phyloP scores from a whole-genome alignment of 2,888 invertebrate species.

The Galeruca laticollis region DNA sequence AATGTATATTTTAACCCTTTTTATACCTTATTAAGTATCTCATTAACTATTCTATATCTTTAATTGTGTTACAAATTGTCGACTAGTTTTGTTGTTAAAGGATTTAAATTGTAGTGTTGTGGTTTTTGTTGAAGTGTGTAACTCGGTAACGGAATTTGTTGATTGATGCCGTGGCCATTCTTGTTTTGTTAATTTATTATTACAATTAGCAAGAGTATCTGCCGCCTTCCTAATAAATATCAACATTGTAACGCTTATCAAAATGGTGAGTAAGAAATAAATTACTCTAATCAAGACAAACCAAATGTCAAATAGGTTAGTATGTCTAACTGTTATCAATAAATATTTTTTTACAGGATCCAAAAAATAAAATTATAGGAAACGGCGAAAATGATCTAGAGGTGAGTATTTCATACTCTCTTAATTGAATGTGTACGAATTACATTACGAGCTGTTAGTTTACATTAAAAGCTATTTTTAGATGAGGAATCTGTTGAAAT shows the following conservation, averaged over 20 bases:
- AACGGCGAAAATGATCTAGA: constrained; percentile 72
- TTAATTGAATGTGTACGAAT: constrained; percentile 34
- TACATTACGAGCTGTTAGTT: constrained; percentile 31
- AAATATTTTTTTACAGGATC: constrained; percentile 69
- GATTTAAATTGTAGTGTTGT: constrained; percentile 18
- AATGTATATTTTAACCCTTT: constrained; percentile 54
- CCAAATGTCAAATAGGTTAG: constrained; percentile 50
- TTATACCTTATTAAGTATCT: constrained; percentile 47
- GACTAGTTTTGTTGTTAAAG: constrained; percentile 19
- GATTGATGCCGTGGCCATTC: constrained; percentile 64
- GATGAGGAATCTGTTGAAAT: constrained; percentile 50
- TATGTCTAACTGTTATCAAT: constrained; percentile 46
- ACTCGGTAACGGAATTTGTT: constrained; percentile 46
- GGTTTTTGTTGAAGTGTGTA: constrained; percentile 22
- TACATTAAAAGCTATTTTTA: constrained; percentile 52
- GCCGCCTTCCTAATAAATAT: constrained; percentile 37
- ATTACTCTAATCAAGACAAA: constrained; percentile 2
- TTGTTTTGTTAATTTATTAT: constrained; percentile 63
- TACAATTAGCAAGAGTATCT: constrained; percentile 46
- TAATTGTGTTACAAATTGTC: constrained; percentile 23
- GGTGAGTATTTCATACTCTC: constrained; percentile 65
- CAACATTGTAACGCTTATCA: constrained; percentile 30
- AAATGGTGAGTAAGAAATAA: constrained; percentile 48
- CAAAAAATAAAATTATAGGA: constrained; percentile 73
- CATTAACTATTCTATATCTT: constrained; percentile 41